Percentiles rank a stretch among this genome's conserved stretches.
Conservation (phyloP, 1,140 invertebrate genomes). For the Bilobella aurantiaca region DNA sequence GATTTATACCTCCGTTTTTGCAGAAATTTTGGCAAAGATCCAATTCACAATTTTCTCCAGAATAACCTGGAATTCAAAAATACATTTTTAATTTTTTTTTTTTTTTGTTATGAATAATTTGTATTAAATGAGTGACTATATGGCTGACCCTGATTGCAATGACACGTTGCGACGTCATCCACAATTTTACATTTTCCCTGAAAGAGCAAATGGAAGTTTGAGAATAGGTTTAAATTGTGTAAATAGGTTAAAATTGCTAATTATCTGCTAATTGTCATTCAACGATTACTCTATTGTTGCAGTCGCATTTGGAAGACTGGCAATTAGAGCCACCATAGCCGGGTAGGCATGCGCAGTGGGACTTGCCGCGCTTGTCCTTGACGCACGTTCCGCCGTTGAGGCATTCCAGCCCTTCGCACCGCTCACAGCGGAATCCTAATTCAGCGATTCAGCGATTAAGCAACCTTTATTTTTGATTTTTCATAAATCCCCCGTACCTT, state of each 20-base stretch:
- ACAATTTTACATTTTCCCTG: constrained; percentile 31
- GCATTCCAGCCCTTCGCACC: constrained; percentile 39
- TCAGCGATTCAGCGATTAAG: background rate
- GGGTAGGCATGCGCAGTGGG: constrained; percentile 39
- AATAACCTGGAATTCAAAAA: constrained; percentile 34
- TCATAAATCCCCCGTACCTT: background rate
- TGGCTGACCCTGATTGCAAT: constrained; percentile 36
- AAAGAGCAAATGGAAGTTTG: constrained; percentile 7
- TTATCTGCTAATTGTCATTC: background rate
- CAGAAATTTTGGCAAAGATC: constrained; percentile 41
- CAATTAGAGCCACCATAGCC: constrained; percentile 41
- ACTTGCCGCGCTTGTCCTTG: constrained; percentile 16
- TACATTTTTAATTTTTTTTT: no score
- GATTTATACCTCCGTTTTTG: constrained; percentile 36
- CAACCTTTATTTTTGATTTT: background rate
- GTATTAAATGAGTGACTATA: background rate
- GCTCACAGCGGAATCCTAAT: constrained; percentile 36
- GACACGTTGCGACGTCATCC: constrained; percentile 36
- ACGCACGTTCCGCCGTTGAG: constrained; percentile 41
- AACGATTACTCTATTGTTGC: constrained; percentile 32
- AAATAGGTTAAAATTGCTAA: no score
- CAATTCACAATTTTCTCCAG: constrained; percentile 40
- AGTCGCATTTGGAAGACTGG: constrained; percentile 42
- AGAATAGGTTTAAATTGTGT: background rate
- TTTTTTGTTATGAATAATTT: no score